Evolutionary conservation across 2,888 invertebrate genomes (phyloP).

Genomic region (Dusona sp.): DNA sequence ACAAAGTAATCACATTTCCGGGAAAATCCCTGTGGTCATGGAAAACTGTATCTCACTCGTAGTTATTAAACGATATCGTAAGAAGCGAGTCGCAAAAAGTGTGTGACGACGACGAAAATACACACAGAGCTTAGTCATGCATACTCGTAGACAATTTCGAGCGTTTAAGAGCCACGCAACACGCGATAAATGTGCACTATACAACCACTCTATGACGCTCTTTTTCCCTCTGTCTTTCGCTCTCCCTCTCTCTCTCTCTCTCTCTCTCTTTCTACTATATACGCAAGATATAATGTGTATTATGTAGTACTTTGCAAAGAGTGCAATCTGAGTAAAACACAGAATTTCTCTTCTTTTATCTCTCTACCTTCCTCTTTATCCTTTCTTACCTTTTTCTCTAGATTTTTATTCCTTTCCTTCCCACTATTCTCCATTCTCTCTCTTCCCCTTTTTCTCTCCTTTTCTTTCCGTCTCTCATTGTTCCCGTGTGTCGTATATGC

Average conservation of each 20-base stretch:
- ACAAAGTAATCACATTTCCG: conserved; percentile 23
- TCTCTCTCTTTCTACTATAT: background rate
- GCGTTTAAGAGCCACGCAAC: conserved; percentile 52
- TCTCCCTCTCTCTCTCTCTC: background rate
- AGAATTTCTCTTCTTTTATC: conserved; percentile 13
- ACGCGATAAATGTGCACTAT: conserved; percentile 40
- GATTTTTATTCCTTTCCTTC: background rate
- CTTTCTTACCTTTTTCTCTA: background rate
- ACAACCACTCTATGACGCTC: conserved; percentile 16
- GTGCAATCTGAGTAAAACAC: conserved; percentile 45
- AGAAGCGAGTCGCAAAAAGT: conserved; percentile 20
- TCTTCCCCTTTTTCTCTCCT: background rate
- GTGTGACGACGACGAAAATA: conserved; percentile 20
- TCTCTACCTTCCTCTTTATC: conserved; percentile 17
- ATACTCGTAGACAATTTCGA: conserved; percentile 49
- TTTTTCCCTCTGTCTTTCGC: background rate
- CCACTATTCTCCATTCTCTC: background rate
- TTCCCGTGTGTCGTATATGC: conserved; percentile 22
- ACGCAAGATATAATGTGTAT: conserved; percentile 28
- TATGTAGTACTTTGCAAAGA: conserved; percentile 36
- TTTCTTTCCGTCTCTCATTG: background rate
- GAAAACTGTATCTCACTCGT: conserved; percentile 17
- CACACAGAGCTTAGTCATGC: conserved; percentile 23
- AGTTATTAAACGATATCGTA: conserved; percentile 4
- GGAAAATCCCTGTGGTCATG: conserved; percentile 22